Base-by-base conservation (phyloP, 2,797 vertebrate species). In the Enteromius anoplus region DNA sequence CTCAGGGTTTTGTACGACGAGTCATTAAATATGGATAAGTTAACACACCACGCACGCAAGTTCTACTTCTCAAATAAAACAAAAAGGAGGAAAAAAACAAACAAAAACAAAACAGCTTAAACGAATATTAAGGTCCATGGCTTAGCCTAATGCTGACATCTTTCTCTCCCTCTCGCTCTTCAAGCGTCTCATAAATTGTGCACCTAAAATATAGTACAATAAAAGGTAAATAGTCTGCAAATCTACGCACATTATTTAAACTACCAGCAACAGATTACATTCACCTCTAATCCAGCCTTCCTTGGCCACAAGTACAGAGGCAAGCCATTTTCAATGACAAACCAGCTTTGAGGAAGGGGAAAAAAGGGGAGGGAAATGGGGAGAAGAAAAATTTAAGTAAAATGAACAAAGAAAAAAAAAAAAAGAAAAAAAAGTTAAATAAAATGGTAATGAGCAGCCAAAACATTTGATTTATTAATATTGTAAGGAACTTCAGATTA, bases 401-500 rank as follows among this genome's bases (percentile, higher is more conserved):
- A 96, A 94, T 93, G 94, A 91, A 92, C 92, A 89, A 90, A 5
- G 5, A 42, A 37, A 80, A 92, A 92, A 80, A 77, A 72, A 37
- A 37, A 37, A 37, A 7, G n/a, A 42, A 42, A 42, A 10, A 42
- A 86, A 93, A 92, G 90, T 0, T 93, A 91, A 94, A 91, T 92
- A 91, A 91, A 91, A 93, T 89, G 91, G 88, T 92, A 93, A 91
- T 93, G 94, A 96, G 95, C 95, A 96, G 96, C 96, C 93, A 93
- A 92, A 93, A 90, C 93, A 93, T 93, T 93, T 93, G 93, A 94
- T 95, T 96, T 92, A 95, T 96, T 96, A 94, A 95, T 95, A 95
- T 95, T 92, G 90, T 95, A 96, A 95, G 90, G 93, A 96, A 97
- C 95, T 96, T 98, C 96, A 97, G 96, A 96, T 95, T 94, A 94